Percentiles rank a stretch among this genome's conserved stretches.
Conservation (phyloP, 2,113 vertebrate species). For the Oriolus oriolus region DNA sequence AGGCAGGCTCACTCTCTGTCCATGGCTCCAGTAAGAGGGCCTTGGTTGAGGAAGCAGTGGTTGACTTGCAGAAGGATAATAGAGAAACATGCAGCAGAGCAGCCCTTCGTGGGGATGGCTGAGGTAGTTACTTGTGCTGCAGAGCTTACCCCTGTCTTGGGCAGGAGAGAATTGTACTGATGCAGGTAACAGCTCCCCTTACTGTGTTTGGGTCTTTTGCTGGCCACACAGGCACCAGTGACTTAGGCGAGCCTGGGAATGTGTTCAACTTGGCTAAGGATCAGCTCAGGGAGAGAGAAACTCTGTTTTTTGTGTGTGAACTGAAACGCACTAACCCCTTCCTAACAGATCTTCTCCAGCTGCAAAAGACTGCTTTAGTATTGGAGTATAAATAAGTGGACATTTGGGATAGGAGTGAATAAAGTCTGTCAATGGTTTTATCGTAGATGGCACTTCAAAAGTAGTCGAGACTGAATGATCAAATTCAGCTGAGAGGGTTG, state of each 20-base stretch:
- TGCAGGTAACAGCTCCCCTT: not conserved
- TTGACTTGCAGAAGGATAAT: not conserved
- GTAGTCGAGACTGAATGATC: not conserved
- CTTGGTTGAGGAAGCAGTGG: not conserved
- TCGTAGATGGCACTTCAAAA: not conserved
- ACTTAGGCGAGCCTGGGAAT: not conserved
- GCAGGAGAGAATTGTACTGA: not conserved
- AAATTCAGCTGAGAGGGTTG: not conserved
- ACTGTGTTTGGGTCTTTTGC: not conserved
- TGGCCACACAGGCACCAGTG: not conserved
- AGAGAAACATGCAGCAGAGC: not conserved
- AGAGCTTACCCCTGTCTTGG: not conserved
- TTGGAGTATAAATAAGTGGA: not conserved
- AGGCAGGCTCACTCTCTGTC: not conserved
- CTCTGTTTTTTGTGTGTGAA: not conserved
- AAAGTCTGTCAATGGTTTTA: not conserved
- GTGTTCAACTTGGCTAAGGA: not conserved
- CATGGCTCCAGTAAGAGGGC: rapidly evolving
- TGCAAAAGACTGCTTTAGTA: not conserved
- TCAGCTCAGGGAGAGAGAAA: not conserved
- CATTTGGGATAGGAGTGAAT: not conserved
- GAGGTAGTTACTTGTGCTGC: not conserved
- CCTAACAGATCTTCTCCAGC: not conserved
- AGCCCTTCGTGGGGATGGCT: not conserved
- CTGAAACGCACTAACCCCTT: not conserved